Conservation (phyloP, 2,888 invertebrate genomes). For the Unio delphinus region DNA sequence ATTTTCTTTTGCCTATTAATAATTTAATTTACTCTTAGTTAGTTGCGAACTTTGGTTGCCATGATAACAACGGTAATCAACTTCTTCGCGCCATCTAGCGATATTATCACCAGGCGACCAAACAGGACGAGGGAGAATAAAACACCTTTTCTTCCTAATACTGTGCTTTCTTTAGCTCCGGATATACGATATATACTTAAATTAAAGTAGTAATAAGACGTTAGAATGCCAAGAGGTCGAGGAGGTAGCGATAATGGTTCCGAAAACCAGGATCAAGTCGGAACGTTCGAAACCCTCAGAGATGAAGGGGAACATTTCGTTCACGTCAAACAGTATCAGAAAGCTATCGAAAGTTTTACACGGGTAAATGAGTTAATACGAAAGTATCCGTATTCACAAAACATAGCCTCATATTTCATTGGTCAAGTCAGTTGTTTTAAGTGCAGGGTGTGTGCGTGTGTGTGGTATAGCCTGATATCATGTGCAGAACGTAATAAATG, state of each 20-base stretch:
- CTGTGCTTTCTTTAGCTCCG: background rate
- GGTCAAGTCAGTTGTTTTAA: no score
- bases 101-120: slow-evolving; percentile 33
- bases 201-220: slow-evolving; percentile 12
- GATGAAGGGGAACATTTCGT: slow-evolving; percentile 66
- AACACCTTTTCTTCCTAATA: background rate
- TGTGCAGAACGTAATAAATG: no score
- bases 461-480: no score
- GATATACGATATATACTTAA: background rate
- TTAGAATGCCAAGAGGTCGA: slow-evolving; percentile 42
- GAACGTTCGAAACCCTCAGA: slow-evolving; percentile 61
- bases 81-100: slow-evolving; percentile 24
- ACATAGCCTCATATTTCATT: no score
- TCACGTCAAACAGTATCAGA: slow-evolving; percentile 60
- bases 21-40: no score
- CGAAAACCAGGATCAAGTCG: slow-evolving; percentile 45
- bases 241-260: slow-evolving; percentile 50
- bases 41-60: slow-evolving; percentile 9
- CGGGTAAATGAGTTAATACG: slow-evolving; percentile 49
- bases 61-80: slow-evolving; percentile 22
- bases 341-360: slow-evolving; percentile 68
- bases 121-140: background rate
- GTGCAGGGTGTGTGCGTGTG: no score
- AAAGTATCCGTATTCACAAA: no score
- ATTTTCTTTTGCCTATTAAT: no score